Base-by-base conservation (phyloP, 2,888 invertebrate species). In the Cartodere bifasciata region DNA sequence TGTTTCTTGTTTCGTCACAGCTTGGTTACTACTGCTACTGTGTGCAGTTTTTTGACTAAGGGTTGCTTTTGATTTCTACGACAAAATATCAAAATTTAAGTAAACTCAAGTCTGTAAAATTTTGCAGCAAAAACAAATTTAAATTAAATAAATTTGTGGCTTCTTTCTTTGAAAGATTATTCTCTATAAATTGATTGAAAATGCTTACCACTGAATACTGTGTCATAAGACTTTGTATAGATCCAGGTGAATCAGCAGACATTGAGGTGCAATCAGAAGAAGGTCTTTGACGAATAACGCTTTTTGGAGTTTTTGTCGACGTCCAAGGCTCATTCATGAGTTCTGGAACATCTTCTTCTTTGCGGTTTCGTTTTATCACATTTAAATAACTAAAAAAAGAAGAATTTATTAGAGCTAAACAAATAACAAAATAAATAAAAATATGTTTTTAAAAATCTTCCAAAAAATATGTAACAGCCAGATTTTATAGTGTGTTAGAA, bases 231-330 rank as follows among this genome's bases (percentile, higher is more conserved):
- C 70, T 67, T 29, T 69, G 65, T 23, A 69, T 63, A 10, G 78
- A 77, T 2, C 68, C 66, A 1, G 70, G 67, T 0, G 81, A 80
- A 31, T 77, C 78, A 0, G 72, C 72, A 0, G 81, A 79, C 38
- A 75, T 55, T 0, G 80, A 79, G 0, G 71, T 73, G 25, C 68
- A 69, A 40, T 75, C 74, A 0, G 73, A 74, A 27, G 58, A 63
- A 36, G 67, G 60, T 2, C 59, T 59, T 3, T 61, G 50, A 16
- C 45, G 41, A 13, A 49, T 40, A 3, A 53, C 53, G 34, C 47
- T 55, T 41, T 61, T 63, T 2, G 47, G 47, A 32, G 62, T 63
- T 36, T 59, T 45, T 2, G 30, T 41, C 5, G 31, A 23, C 7
- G 39, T 16, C 34, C 42, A 42, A 12, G 35, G 32, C 6, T 32